Evolutionary conservation across 2,113 vertebrate genomes (phyloP).

Genomic region (Sclerurus mexicanus): DNA sequence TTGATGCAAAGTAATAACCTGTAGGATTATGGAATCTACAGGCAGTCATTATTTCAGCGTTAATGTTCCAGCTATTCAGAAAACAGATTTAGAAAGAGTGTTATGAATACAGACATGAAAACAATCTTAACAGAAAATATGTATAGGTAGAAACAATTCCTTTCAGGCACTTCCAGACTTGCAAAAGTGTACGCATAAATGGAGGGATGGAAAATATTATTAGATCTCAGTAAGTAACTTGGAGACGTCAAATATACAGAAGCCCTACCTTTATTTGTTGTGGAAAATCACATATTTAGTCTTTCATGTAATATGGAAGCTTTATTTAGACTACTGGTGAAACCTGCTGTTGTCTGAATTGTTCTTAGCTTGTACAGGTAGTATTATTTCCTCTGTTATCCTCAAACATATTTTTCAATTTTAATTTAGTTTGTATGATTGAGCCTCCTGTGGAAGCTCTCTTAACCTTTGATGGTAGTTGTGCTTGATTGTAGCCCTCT

Average conservation of each 20-base stretch:
- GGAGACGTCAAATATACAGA: not conserved
- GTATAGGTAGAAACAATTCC: not conserved
- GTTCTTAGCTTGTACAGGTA: not conserved
- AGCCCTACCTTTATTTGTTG: constrained; percentile 11
- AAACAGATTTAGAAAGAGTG: not conserved
- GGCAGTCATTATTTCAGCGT: not conserved
- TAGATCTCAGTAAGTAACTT: not conserved
- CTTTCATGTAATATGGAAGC: not conserved
- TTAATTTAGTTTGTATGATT: not conserved
- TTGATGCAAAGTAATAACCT: not conserved
- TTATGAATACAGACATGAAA: not conserved
- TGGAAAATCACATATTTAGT: constrained; percentile 4
- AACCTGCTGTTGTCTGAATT: not conserved
- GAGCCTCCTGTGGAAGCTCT: not conserved
- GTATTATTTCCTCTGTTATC: not conserved
- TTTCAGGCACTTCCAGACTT: constrained; percentile 37
- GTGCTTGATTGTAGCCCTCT: not conserved
- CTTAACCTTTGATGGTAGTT: not conserved
- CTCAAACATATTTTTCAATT: not conserved
- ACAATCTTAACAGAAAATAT: not conserved
- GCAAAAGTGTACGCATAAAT: not conserved
- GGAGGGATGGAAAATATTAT: not conserved
- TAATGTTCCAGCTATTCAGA: constrained; percentile 5
- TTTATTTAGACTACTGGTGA: not conserved
- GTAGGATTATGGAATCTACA: not conserved